Conservation (phyloP, 2,113 vertebrate species). For the Daphoenositta chrysoptera region DNA sequence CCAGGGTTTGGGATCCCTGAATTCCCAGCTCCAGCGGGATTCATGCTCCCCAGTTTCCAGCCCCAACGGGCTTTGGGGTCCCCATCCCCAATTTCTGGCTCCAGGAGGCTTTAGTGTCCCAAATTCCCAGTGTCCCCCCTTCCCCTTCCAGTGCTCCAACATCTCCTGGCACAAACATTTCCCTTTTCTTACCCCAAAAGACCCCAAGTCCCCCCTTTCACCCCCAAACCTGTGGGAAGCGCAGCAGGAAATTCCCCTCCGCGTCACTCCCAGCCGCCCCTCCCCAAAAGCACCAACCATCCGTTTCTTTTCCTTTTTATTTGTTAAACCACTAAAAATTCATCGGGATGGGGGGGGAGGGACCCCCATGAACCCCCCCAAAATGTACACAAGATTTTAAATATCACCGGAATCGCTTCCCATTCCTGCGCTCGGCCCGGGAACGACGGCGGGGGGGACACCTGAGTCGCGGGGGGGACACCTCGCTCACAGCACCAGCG, state of each 20-base stretch:
- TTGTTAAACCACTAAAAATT: constrained; percentile 78
- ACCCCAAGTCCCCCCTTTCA: neutral
- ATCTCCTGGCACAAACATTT: neutral
- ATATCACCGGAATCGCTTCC: constrained; percentile 45
- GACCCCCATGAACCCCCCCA: neutral
- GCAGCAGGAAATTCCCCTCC: neutral
- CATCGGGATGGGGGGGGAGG: neutral
- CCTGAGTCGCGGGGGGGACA: neutral
- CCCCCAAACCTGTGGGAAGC: fast-evolving
- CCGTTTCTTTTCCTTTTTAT: constrained; percentile 63
- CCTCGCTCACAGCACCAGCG: constrained; percentile 62
- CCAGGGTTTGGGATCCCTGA: neutral
- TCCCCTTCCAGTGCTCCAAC: neutral
- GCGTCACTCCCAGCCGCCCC: fast-evolving
- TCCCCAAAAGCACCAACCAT: neutral
- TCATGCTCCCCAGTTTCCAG: neutral
- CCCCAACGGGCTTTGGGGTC: neutral
- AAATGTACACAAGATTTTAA: constrained; percentile 62
- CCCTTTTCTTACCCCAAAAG: neutral
- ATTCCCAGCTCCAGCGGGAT: neutral
- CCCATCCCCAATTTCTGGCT: neutral
- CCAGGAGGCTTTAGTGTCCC: neutral
- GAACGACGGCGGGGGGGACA: neutral
- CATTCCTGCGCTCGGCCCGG: neutral
- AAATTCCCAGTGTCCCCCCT: too few species aligned